phyloP scores from a whole-genome alignment of 2,113 vertebrate genomes.

The Hiodon tergisus region DNA sequence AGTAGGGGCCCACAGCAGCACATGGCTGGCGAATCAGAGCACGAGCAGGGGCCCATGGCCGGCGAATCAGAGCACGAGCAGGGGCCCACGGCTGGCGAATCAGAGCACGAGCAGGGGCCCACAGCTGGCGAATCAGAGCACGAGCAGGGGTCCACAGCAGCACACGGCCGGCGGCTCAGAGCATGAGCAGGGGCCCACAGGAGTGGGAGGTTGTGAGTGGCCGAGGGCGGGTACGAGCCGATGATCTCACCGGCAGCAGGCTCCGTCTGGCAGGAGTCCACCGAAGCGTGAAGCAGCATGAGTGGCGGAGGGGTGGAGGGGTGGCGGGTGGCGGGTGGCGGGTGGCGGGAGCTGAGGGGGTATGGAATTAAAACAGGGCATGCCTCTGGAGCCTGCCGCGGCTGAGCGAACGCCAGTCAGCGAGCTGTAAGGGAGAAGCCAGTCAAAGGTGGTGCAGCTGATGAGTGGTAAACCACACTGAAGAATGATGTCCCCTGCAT shows the following conservation, averaged over 20 bases:
- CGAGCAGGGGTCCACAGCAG: not conserved
- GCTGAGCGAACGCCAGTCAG: conserved; percentile 35
- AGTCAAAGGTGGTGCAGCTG: conserved; percentile 44
- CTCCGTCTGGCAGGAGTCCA: conserved; percentile 41
- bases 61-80: not conserved
- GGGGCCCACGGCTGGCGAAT: not conserved
- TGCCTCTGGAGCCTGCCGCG: conserved; percentile 1
- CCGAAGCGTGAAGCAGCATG: not conserved
- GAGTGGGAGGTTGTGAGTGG: conserved; percentile 32
- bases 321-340: conserved; percentile 25
- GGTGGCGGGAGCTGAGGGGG: conserved; percentile 14
- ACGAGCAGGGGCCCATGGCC: not conserved
- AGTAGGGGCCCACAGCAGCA: too few species aligned
- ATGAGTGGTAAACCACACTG: conserved; percentile 46
- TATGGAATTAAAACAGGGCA: conserved; percentile 26
- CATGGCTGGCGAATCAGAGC: too few species aligned
- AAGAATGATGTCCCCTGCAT: conserved; percentile 36
- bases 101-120: not conserved
- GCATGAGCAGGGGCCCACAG: not conserved
- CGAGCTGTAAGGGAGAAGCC: conserved; percentile 28
- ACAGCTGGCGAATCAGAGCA: too few species aligned
- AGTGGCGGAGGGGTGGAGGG: not conserved
- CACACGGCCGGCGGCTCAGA: not conserved
- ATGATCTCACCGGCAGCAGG: conserved; percentile 53
- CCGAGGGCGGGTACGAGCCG: conserved; percentile 54